Evolutionary conservation across 2,113 vertebrate species (phyloP), one percentile per base, ranked within the genome.

Genomic region (Myiagra hebetior): DNA sequence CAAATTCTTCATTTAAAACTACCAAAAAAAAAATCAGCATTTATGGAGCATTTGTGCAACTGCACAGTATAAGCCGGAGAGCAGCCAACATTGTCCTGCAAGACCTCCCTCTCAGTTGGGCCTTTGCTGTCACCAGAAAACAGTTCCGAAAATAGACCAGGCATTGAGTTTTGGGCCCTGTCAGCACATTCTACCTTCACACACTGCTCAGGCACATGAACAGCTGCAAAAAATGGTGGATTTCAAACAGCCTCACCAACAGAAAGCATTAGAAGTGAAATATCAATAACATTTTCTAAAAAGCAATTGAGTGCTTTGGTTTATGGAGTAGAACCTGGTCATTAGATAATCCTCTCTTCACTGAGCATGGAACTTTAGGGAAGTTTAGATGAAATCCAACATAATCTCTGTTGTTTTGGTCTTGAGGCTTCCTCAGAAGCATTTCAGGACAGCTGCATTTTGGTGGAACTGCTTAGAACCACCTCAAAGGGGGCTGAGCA

Each of bases 301-400:
- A 92, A 53, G 17, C 42, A 85, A 8, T 35, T 27, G 47, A 72
- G 19, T 41, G 35, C 21, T 28, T 68, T 84, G 53, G 46, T 82
- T 87, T 82, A 53, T 50, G n/a, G 57, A 81, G 44, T 7, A 85
- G 77, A 85, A 84, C 79, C 22, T 89, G 31, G 33, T 68, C 67
- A 74, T 67, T 30, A 77, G 76, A 44, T n/a, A 80, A 95, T 78
- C 46, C 33, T 70, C 60, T 84, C 64, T 74, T 28, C 39, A 20
- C 31, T 49, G 53, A 79, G 35, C 2, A 0, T 7, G 6, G 33
- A 41, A 41, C 59, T 84, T 64, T 7, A n/a, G 11, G 42, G 44
- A 63, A 28, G 30, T 68, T 78, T 30, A 79, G 69, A 26, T 26
- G 19, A 73, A 80, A 88, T 39, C 63, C n/a, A 77, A 47, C 33